phyloP scores from a whole-genome alignment of 1,140 invertebrate genomes.

The Trachymyrmex cornetzi region DNA sequence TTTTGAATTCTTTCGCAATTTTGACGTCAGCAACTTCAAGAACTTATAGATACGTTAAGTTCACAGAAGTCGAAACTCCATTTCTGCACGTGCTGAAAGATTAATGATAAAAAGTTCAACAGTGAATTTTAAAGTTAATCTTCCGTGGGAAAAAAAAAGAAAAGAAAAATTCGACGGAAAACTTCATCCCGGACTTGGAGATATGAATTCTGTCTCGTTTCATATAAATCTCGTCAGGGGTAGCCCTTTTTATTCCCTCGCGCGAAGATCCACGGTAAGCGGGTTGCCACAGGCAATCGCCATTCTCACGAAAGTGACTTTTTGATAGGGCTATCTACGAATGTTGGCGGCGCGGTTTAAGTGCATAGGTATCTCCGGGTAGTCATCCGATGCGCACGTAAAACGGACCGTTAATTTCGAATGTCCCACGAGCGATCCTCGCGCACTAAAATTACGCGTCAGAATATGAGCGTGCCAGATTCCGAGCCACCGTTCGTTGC shows the following conservation, averaged over 20 bases:
- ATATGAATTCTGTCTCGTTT: neutral
- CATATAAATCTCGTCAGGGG: neutral
- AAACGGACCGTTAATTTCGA: conserved; percentile 59
- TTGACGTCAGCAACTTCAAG: conserved; percentile 21
- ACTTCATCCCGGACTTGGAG: neutral
- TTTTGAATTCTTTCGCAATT: conserved; percentile 41
- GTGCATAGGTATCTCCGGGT: conserved; percentile 34
- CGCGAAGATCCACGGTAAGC: conserved; percentile 9
- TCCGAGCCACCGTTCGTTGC: conserved; percentile 8
- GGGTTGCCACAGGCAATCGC: neutral
- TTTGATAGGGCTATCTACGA: conserved; percentile 38
- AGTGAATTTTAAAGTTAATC: conserved; percentile 15
- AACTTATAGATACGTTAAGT: conserved; percentile 8
- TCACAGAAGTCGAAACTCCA: conserved; percentile 20
- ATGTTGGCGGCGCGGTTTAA: conserved; percentile 35
- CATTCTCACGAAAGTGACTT: conserved; percentile 40
- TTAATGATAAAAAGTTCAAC: conserved; percentile 39
- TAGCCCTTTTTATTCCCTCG: neutral
- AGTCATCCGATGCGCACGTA: conserved; percentile 32
- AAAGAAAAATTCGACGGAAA: neutral
- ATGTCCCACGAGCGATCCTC: conserved; percentile 20
- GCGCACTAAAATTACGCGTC: conserved; percentile 41
- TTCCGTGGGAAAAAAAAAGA: neutral
- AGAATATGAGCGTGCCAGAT: conserved; percentile 4
- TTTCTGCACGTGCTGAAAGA: conserved; percentile 16